Base-by-base conservation (phyloP, 2,888 invertebrate species). In the Lumbricus terrestris region DNA sequence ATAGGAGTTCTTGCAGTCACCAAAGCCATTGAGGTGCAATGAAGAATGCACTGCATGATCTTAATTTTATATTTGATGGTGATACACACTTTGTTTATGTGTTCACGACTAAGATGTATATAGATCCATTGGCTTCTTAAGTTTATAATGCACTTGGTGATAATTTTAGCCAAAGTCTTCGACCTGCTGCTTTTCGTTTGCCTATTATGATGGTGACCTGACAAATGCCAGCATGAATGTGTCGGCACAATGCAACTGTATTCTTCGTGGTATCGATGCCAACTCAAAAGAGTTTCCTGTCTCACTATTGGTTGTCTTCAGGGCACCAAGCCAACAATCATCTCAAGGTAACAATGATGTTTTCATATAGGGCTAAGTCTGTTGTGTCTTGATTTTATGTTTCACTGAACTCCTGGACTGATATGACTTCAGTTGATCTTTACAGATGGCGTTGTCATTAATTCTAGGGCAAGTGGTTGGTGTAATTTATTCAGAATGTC, bases 161-260 rank as follows among this genome's bases (percentile, higher is more conserved):
- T n/a, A 47, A 69, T 85, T 85, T 85, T 37, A 85, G 85, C 34
- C 85, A 35, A 85, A 35, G 37, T 85, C 85, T 37, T 85, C 85
- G 8, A 18, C 37, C 37, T 85, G 34, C 35, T 35, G 85, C 23
- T 85, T 85, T 37, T 85, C 37, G 35, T 85, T 85, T 85, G 85
- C 85, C 85, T 37, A 85, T 85, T 85, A 85, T 85, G 85, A 85
- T 85, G 85, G 35, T 20, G 85, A 85, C 37, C 34, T 37, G 37
- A 85, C 85, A 34, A 85, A 85, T 35, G 85, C 85, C 37, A 85
- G 23, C 23, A 85, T 37, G 34, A 85, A 85, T 85, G 35, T 85
- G 20, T 34, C 85, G 29, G 34, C 85, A 35, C 85, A 85, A 35
- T 85, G 85, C 35, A 85, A 16, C 85, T 85, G 85, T 23, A 37